These are phyloP conservation scores for Leptonema lineaticorne DNA, from an alignment of 1,140 invertebrate genomes.

Conservation along the genomic window DNA sequence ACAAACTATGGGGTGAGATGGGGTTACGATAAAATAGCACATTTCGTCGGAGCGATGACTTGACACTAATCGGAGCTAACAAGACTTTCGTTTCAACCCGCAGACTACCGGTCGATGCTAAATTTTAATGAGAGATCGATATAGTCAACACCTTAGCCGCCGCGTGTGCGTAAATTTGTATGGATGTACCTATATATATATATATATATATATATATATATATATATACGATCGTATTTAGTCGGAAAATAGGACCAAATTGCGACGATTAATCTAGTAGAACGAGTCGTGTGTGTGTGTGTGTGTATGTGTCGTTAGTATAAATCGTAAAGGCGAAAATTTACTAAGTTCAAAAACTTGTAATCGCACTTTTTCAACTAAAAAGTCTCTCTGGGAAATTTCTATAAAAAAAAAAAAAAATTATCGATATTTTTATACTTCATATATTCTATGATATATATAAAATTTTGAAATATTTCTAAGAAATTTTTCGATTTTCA, in stretches of 20 bases:
- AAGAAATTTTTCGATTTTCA: too few relatives aligned
- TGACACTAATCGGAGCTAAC: not conserved
- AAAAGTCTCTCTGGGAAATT: not conserved
- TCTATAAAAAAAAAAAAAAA: not conserved
- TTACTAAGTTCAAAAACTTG: too few relatives aligned
- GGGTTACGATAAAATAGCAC: not conserved
- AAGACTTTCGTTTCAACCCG: not conserved
- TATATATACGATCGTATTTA: too few relatives aligned
- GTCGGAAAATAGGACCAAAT: not conserved
- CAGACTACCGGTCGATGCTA: not conserved
- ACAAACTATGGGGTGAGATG: too few relatives aligned
- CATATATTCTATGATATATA: too few relatives aligned
- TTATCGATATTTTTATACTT: not conserved
- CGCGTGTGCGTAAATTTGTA: not conserved
- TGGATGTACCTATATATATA: not conserved
- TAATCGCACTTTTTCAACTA: not conserved
- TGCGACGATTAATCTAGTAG: not conserved
- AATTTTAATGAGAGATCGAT: slow-evolving; percentile 15
- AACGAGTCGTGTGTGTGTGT: too few relatives aligned
- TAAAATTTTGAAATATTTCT: too few relatives aligned
- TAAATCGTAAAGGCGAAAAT: too few relatives aligned
- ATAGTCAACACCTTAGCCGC: not conserved
- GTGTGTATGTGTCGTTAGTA: too few relatives aligned
- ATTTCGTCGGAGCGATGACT: not conserved
- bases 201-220: too few relatives aligned